A percentile compares a stretch with the other conserved stretches of the same genome.
phyloP scores from a whole-genome alignment of 2,113 vertebrate genomes.

The Chionomys nivalis region DNA sequence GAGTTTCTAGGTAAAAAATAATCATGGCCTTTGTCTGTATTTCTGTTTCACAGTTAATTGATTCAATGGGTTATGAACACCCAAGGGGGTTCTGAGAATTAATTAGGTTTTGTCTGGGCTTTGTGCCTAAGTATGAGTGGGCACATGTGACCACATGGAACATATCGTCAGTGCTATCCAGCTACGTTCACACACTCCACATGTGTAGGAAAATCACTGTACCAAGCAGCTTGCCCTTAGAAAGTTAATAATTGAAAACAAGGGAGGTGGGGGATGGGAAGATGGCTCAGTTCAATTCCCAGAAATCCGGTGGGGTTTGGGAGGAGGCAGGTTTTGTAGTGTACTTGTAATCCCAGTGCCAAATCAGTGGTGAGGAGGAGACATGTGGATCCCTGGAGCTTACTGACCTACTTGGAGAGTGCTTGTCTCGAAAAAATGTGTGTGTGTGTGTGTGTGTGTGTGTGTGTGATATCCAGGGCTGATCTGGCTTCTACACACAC shows the following conservation, averaged over 20 bases:
- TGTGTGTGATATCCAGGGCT: neutral
- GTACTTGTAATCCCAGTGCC: neutral
- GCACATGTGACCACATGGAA: neutral
- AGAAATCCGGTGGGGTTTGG: neutral
- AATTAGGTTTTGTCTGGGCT: neutral
- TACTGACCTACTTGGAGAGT: neutral
- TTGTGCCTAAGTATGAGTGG: neutral
- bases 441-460: too few relatives aligned
- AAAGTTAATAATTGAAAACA: neutral
- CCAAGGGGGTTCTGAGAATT: conserved; percentile 6
- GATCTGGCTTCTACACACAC: neutral
- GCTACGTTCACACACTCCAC: neutral
- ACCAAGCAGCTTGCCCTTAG: neutral
- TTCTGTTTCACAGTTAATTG: conserved; percentile 28
- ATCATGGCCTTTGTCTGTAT: neutral
- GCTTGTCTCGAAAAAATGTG: neutral
- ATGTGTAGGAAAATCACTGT: neutral
- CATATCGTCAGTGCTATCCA: neutral
- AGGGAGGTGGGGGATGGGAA: neutral
- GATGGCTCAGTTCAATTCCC: neutral
- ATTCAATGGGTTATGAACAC: neutral
- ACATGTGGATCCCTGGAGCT: neutral
- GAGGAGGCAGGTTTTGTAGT: too few relatives aligned
- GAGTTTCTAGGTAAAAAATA: conserved; percentile 23
- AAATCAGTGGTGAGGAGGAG: neutral